Conservation (phyloP, 2,113 vertebrate species). For the Lampris incognitus region DNA sequence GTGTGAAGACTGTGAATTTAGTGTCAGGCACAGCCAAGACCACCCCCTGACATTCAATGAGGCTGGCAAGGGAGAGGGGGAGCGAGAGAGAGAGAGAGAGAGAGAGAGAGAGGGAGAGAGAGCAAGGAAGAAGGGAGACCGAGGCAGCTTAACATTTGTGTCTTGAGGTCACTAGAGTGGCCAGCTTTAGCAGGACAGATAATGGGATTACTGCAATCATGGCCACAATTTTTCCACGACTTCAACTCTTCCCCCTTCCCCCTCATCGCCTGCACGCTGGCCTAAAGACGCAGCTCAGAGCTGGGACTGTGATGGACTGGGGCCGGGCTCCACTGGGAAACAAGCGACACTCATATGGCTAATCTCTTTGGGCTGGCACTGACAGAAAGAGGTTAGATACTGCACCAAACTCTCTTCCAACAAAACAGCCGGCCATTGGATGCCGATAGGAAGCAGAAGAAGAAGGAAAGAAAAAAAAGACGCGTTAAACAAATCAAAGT, state of each 20-base stretch:
- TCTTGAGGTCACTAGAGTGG: constrained; percentile 83
- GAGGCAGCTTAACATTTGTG: constrained; percentile 82
- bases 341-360: constrained; percentile 80
- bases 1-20: constrained; percentile 75
- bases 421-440: constrained; percentile 40
- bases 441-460: neutral
- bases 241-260: constrained; percentile 50
- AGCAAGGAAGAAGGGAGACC: constrained; percentile 61
- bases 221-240: constrained; percentile 74
- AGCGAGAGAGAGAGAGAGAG: constrained; percentile 61
- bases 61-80: constrained; percentile 73
- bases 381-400: constrained; percentile 84
- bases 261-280: constrained; percentile 64
- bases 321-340: constrained; percentile 74
- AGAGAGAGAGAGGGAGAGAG: constrained; percentile 32
- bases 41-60: constrained; percentile 80
- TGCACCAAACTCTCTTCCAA: constrained; percentile 63
- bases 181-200: constrained; percentile 84
- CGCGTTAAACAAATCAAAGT: constrained; percentile 64
- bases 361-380: constrained; percentile 80
- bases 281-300: constrained; percentile 48
- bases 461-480: constrained; percentile 4
- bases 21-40: constrained; percentile 71
- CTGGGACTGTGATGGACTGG: constrained; percentile 75
- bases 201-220: constrained; percentile 85